Evolutionary conservation across 2,113 vertebrate species (phyloP), one percentile per base, ranked within the genome.

Genomic region (Turnix velox): DNA sequence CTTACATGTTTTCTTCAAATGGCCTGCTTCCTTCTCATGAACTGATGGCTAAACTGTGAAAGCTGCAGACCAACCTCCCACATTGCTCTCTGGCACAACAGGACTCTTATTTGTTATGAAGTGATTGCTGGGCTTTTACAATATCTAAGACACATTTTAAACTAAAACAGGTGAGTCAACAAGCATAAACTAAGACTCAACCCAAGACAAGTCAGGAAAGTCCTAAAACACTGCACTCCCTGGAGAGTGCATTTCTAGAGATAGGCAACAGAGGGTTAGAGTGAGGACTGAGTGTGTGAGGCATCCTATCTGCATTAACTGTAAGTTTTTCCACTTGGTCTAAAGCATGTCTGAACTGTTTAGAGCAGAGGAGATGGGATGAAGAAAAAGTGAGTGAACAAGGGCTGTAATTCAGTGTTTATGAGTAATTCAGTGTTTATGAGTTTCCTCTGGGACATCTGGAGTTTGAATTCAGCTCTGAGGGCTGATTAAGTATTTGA

Each of bases 401-500:
- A 86, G 54, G 14, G 23, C 43, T 67, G 13, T 67, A 84, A 90
- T 95, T 93, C 51, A 82, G 25, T 90, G 66, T 69, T 89, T 93
- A 59, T 0, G 1, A 52, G 40, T 90, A 84, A 90, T 95, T 93
- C 51, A 82, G 25, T 90, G 66, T 69, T 89, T 93, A 59, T 0
- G 1, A 52, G 40, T 90, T 94, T 85, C 66, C 45, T 87, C 62
- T 93, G 74, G 40, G 43, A 84, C 82, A 93, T 90, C 66, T 94
- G 71, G 78, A 71, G 57, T 91, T 57, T 33, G 22, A 24, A 90
- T 93, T 93, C 85, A 89, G 30, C 58, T 90, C 49, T 0, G 0
- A 90, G 52, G 52, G 33, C 24, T 84, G 59, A 94, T 88, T 91
- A 82, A 91, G 85, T 68, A 79, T 94, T 91, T 94, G 62, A 85